phyloP scores from a whole-genome alignment of 2,888 invertebrate species.

The Minunthozetes semirufus region DNA sequence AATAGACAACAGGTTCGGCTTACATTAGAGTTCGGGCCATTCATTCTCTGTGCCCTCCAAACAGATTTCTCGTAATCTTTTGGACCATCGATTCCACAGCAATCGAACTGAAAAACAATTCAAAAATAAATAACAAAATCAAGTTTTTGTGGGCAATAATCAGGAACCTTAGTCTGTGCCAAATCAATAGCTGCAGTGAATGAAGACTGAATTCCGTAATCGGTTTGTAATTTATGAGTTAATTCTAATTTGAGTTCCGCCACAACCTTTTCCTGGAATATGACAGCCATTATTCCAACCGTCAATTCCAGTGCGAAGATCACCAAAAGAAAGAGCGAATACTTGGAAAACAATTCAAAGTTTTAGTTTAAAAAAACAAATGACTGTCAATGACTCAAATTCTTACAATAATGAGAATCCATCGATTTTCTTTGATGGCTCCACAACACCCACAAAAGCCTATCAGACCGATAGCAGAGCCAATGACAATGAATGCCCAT shows the following conservation, averaged over 20 bases:
- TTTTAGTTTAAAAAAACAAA: neutral
- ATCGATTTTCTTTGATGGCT: conserved; percentile 53
- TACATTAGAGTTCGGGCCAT: conserved; percentile 36
- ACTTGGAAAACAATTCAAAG: no score
- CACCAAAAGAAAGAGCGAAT: conserved; percentile 51
- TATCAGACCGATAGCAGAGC: conserved; percentile 53
- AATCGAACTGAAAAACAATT: conserved; percentile 39
- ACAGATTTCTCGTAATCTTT: conserved; percentile 40
- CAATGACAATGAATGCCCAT: conserved; percentile 53
- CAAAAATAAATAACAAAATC: neutral
- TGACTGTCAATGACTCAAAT: no score
- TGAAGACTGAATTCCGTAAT: conserved; percentile 48
- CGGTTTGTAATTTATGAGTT: conserved; percentile 46
- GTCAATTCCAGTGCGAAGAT: conserved; percentile 51
- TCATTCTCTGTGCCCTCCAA: conserved; percentile 37
- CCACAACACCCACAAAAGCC: conserved; percentile 58
- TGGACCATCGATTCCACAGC: conserved; percentile 42
- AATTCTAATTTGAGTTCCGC: conserved; percentile 48
- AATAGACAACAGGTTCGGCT: conserved; percentile 41
- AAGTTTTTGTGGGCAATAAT: no score
- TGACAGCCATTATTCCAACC: conserved; percentile 49
- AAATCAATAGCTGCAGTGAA: conserved; percentile 52
- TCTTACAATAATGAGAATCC: conserved; percentile 51
- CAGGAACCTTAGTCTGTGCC: conserved; percentile 42
- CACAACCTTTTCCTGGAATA: conserved; percentile 47